Percentiles rank a stretch among this genome's conserved stretches.
Conservation (phyloP, 2,888 invertebrate species). For the Cepaea hortensis region DNA sequence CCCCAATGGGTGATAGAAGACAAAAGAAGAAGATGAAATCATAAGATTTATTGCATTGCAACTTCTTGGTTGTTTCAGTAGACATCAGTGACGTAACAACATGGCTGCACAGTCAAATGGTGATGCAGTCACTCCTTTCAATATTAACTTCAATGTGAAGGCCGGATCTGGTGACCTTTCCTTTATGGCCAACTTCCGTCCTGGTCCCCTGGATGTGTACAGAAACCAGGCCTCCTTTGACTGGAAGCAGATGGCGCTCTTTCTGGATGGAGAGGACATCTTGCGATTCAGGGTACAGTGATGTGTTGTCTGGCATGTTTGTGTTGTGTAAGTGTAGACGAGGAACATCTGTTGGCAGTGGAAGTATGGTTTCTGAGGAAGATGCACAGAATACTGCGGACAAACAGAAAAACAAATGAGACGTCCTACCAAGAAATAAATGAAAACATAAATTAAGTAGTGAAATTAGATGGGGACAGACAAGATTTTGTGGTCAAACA, state of each 20-base stretch:
- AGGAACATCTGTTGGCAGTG: too few relatives aligned
- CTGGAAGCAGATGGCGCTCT: slow-evolving; percentile 89
- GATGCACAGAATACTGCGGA: too few relatives aligned
- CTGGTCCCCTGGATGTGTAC: slow-evolving; percentile 87
- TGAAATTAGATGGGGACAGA: too few relatives aligned
- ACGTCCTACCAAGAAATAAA: too few relatives aligned
- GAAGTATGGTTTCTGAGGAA: too few relatives aligned
- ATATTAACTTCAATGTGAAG: neutral
- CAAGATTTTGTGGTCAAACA: too few relatives aligned
- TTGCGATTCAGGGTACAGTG: slow-evolving; percentile 85
- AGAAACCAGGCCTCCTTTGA: slow-evolving; percentile 88
- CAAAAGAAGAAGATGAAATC: too few relatives aligned
- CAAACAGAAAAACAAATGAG: neutral
- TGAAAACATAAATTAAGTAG: too few relatives aligned
- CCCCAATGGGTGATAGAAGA: too few relatives aligned
- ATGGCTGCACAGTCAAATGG: neutral
- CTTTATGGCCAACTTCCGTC: slow-evolving; percentile 66
- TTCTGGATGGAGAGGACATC: slow-evolving; percentile 87
- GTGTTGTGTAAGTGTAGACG: neutral
- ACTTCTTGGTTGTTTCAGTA: too few relatives aligned
- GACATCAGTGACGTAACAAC: neutral
- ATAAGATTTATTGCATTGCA: too few relatives aligned
- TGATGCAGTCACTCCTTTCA: neutral
- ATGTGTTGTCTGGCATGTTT: neutral
- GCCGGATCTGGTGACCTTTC: neutral